Evolutionary conservation across 2,113 vertebrate genomes (phyloP), one percentile per base, ranked within the genome.

Genomic region (Monopterus albus): DNA sequence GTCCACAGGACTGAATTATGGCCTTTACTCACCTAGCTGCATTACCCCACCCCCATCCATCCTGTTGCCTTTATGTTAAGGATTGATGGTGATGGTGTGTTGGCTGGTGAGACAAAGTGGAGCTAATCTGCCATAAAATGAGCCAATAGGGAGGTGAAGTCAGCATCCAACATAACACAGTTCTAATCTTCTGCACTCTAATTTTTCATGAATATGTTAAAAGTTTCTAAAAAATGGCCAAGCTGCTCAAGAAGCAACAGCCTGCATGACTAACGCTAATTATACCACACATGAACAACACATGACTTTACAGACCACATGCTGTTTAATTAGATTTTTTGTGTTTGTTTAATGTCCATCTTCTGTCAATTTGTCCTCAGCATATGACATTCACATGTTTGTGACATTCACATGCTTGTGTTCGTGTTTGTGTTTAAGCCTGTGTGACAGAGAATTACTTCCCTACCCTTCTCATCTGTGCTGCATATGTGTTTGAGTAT

Each of bases 1-100:
- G 35, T 39, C 60, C n/a, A n/a, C n/a, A n/a, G 53, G 60, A 69
- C 61, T 85, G 88, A 92, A 81, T 91, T 90, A 92, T 75, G 76
- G 69, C 57, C 74, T 35, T 36, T 53, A 61, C 72, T 90, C 78
- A 62, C 75, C n/a, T n/a, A n/a, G n/a, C n/a, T n/a, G n/a, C 84
- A 83, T 86, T 88, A 81, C 45, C 23, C 42, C 33, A 49, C 66
- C 45, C 1, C 56, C 45, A n/a, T 4, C 39, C 11, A 12, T 60
- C 47, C 56, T 47, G 49, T 53, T 52, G 67, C 64, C 69, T 45
- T 26, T 21, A 6, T 0, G 9, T 66, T 78, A 83, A 86, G 83
- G 66, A 75, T 82, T 47, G 55, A 45, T 36, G 75, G 83, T 47
- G 55, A 45, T 36, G 75, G 58, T 39, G 58, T 65, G 68, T 47